phyloP scores from a whole-genome alignment of 2,888 invertebrate genomes.

The Eupsilia transversa region DNA sequence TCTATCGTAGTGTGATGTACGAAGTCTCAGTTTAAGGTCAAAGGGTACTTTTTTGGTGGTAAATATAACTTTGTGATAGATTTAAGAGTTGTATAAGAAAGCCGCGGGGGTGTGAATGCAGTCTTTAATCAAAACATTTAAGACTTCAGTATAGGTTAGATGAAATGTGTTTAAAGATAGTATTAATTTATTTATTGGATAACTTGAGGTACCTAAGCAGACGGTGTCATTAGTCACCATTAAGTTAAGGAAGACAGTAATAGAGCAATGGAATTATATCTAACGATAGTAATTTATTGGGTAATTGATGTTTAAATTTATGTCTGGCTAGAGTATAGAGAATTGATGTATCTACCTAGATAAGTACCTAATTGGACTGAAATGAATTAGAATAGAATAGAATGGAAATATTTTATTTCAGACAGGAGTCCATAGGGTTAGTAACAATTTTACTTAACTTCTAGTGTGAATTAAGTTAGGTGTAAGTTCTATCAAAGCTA shows the following conservation, averaged over 20 bases:
- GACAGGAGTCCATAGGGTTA: too few species aligned
- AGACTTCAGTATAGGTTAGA: slow-evolving; percentile 29
- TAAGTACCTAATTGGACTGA: background rate
- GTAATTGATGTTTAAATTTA: slow-evolving; percentile 8
- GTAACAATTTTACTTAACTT: too few species aligned
- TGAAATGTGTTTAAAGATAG: slow-evolving; percentile 44
- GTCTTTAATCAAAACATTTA: slow-evolving; percentile 62
- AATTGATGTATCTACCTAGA: background rate
- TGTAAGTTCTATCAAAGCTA: background rate
- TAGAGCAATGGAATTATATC: slow-evolving; percentile 16
- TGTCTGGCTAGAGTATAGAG: background rate
- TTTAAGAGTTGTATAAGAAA: slow-evolving; percentile 52
- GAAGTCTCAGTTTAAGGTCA: background rate
- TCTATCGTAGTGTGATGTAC: background rate
- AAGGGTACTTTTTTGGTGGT: slow-evolving; percentile 2
- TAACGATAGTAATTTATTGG: slow-evolving; percentile 18
- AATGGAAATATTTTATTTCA: too few species aligned
- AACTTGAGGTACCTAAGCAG: slow-evolving; percentile 4
- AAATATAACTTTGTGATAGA: slow-evolving; percentile 40
- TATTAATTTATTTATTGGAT: slow-evolving; percentile 51
- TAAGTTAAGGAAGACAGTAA: slow-evolving; percentile 37
- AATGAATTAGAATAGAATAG: too few species aligned
- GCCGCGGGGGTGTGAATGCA: slow-evolving; percentile 61
- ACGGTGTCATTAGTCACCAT: slow-evolving; percentile 50
- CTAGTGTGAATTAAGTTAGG: too few species aligned